Evolutionary conservation across 2,888 invertebrate species (phyloP).

Genomic region (Melinopterus prodromus): DNA sequence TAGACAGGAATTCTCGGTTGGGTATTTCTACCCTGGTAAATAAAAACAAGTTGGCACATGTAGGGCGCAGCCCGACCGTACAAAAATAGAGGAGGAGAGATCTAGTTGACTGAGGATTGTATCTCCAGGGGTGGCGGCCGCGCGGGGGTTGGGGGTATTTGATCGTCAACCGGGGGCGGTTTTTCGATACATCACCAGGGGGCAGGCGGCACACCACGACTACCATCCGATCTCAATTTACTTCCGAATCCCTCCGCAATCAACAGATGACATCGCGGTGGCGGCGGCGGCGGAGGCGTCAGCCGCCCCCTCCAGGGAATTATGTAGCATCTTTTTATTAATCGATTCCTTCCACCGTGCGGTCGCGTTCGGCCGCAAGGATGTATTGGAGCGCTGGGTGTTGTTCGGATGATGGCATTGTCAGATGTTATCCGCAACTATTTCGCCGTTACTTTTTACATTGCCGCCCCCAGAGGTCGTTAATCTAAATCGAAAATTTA

Average conservation of each 20-base stretch:
- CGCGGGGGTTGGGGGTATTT: background rate
- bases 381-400: conserved; percentile 53
- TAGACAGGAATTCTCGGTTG: background rate
- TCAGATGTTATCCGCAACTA: conserved; percentile 47
- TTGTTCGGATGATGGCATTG: conserved; percentile 47
- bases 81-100: conserved; percentile 20
- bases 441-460: conserved; percentile 35
- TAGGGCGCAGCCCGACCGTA: background rate
- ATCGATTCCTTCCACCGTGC: conserved; percentile 55
- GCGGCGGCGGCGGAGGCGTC: background rate
- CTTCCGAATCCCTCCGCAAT: conserved; percentile 55
- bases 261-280: conserved; percentile 56
- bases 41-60: conserved; percentile 4
- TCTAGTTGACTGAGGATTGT: conserved; percentile 40
- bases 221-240: conserved; percentile 53
- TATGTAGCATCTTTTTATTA: conserved; percentile 58
- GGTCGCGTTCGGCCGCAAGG: conserved; percentile 8
- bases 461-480: conserved; percentile 16
- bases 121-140: conserved; percentile 37
- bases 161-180: conserved; percentile 17
- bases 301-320: conserved; percentile 46
- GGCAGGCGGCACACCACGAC: conserved; percentile 25
- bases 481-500: conserved; percentile 38
- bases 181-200: conserved; percentile 38
- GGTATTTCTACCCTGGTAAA: background rate